phyloP scores from a whole-genome alignment of 2,888 invertebrate genomes.

The Taphrorychus bicolor region DNA sequence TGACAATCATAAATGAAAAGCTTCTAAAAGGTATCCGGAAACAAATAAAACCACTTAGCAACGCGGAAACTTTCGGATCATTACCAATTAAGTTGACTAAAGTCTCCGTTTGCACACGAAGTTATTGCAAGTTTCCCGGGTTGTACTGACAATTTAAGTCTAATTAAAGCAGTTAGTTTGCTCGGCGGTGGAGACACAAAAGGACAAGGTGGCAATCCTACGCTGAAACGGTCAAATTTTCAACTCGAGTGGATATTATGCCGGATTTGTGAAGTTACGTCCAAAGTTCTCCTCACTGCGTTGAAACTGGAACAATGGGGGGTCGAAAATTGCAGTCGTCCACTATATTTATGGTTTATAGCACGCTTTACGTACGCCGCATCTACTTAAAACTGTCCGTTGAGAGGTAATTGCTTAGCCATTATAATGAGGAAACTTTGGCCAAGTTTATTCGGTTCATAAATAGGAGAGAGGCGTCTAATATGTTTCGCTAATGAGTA shows the following conservation, averaged over 20 bases:
- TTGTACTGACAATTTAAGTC: conserved; percentile 33
- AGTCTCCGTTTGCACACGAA: conserved; percentile 10
- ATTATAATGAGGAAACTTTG: neutral
- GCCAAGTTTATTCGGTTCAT: neutral
- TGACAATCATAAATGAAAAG: neutral
- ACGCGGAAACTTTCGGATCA: conserved; percentile 1
- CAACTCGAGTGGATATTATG: conserved; percentile 13
- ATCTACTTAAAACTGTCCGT: neutral
- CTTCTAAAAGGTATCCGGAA: neutral
- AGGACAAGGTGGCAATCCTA: conserved; percentile 32
- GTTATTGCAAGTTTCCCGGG: conserved; percentile 13
- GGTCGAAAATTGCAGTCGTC: conserved; percentile 6
- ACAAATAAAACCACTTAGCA: neutral
- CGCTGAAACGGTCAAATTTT: conserved; percentile 35
- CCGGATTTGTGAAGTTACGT: conserved; percentile 26
- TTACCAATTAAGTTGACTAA: conserved; percentile 22
- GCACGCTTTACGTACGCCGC: neutral
- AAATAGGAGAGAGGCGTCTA: too few relatives aligned
- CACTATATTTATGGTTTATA: conserved; percentile 2
- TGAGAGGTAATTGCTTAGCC: neutral
- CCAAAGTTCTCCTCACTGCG: conserved; percentile 9
- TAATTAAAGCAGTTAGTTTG: conserved; percentile 33
- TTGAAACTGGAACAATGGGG: conserved; percentile 1
- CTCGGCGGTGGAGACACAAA: conserved; percentile 14
- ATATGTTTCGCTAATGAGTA: too few relatives aligned